Evolutionary conservation across 1,140 invertebrate species (phyloP).

Genomic region (Uloborus diversus): DNA sequence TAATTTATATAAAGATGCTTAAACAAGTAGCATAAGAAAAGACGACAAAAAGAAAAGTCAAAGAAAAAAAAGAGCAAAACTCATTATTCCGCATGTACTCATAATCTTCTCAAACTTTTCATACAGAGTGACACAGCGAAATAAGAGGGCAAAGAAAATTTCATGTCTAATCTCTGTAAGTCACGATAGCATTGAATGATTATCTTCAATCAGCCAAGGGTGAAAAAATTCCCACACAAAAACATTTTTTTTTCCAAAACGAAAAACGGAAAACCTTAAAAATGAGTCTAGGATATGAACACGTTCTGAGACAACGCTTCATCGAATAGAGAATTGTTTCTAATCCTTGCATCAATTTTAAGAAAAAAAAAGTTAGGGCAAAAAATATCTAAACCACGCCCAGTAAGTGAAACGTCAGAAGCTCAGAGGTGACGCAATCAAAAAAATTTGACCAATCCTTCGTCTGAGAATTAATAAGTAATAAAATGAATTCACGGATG

Average conservation of each 20-base stretch:
- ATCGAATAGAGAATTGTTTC: constrained; percentile 13
- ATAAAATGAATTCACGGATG: too few relatives aligned
- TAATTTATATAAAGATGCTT: not conserved
- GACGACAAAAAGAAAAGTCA: not conserved
- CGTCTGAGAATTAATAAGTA: too few relatives aligned
- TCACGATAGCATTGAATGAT: not conserved
- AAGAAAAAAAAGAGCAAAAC: too few relatives aligned
- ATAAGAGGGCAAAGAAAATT: not conserved
- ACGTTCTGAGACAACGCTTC: constrained; percentile 2
- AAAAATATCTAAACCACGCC: not conserved
- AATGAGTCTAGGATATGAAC: not conserved
- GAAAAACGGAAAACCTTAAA: not conserved
- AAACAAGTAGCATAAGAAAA: not conserved
- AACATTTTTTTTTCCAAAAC: not conserved
- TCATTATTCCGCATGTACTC: not conserved
- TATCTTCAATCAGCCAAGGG: constrained; percentile 12
- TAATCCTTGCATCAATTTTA: constrained; percentile 1
- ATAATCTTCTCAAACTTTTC: not conserved
- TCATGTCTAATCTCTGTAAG: not conserved
- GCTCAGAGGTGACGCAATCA: not conserved
- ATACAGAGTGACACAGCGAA: not conserved
- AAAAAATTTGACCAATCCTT: not conserved
- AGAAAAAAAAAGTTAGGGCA: not conserved
- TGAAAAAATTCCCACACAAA: not conserved
- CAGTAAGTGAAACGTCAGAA: not conserved